Evolutionary conservation across 2,113 vertebrate species (phyloP), one percentile per base, ranked within the genome.

Genomic region (Otus sunia): DNA sequence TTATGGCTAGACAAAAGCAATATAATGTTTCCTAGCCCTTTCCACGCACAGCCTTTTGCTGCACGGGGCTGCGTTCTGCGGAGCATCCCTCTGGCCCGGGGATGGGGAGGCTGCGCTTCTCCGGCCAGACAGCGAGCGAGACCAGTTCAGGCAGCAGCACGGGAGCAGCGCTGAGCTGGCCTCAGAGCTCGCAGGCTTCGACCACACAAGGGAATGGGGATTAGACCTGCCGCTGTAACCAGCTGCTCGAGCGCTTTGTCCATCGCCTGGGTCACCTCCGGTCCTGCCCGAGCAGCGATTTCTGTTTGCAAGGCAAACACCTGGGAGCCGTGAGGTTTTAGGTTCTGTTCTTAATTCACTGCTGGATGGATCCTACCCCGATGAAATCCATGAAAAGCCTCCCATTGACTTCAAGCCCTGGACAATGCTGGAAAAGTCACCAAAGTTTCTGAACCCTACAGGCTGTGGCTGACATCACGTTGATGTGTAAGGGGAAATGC

Each of bases 1-100:
- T 98, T 98, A 97, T 18, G 56, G 96, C 92, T 79, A 97, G 97
- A 98, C 97, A 97, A 98, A 98, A 96, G 97, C 97, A 96, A 95
- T 94, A 71, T 88, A 97, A 96, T 15, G 67, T 97, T 98, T 97
- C 97, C 96, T 84, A 96, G 86, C 83, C 87, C 83, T 92, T 84
- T 58, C 55, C 67, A 17, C 12, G 27, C 34, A 12, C 39, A 11
- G 60, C 34, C 59, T 85, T n/a, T 19, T 29, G 73, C 63, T 88
- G 79, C 18, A 18, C 10, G 27, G 49, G 83, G 67, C 25, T 72
- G 86, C 5, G 6, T 43, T 90, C 41, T 37, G 4, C 59, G 9
- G 66, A 41, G 39, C 80, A 77, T 73, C 88, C 8, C 16, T 4
- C 8, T 1, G 20, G 6, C 23, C 29, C 9, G 0, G 0, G 19